Percentiles rank a stretch among this genome's conserved stretches.
phyloP scores from a whole-genome alignment of 2,797 vertebrate genomes.

The Chelidonichthys spinosus region DNA sequence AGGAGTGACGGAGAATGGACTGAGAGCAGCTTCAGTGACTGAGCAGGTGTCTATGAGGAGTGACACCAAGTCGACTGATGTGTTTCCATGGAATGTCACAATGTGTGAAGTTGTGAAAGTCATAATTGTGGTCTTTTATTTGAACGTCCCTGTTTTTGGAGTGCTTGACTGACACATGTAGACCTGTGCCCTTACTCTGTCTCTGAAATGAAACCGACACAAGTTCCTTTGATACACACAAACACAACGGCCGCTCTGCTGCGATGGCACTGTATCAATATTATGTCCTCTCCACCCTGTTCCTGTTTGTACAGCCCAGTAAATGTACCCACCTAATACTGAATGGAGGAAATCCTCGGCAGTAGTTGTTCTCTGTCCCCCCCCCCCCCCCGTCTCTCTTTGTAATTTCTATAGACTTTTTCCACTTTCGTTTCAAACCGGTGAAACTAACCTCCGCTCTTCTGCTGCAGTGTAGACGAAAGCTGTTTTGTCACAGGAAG shows the following conservation, averaged over 20 bases:
- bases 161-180: constrained; percentile 8
- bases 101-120: neutral
- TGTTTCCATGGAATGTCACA: neutral
- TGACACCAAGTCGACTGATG: neutral
- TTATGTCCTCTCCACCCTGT: constrained; percentile 74
- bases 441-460: constrained; percentile 30
- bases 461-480: constrained; percentile 5
- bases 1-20: constrained; percentile 30
- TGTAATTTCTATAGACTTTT: constrained; percentile 37
- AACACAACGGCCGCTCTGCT: constrained; percentile 52
- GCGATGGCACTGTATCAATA: constrained; percentile 74
- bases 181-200: constrained; percentile 24
- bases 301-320: constrained; percentile 81
- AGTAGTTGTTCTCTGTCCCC: constrained; percentile 36
- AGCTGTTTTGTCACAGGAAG: constrained; percentile 17
- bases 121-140: too few species aligned
- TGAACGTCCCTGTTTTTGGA: neutral
- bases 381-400: constrained; percentile 16
- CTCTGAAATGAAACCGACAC: constrained; percentile 17
- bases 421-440: constrained; percentile 31
- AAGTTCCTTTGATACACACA: constrained; percentile 32
- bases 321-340: constrained; percentile 68
- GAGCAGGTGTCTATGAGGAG: constrained; percentile 6
- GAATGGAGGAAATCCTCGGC: constrained; percentile 70
- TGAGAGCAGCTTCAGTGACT: constrained; percentile 21